Percentiles rank a stretch among this genome's conserved stretches.
Conservation (phyloP, 2,113 vertebrate genomes). For the Salvelinus sp. region DNA sequence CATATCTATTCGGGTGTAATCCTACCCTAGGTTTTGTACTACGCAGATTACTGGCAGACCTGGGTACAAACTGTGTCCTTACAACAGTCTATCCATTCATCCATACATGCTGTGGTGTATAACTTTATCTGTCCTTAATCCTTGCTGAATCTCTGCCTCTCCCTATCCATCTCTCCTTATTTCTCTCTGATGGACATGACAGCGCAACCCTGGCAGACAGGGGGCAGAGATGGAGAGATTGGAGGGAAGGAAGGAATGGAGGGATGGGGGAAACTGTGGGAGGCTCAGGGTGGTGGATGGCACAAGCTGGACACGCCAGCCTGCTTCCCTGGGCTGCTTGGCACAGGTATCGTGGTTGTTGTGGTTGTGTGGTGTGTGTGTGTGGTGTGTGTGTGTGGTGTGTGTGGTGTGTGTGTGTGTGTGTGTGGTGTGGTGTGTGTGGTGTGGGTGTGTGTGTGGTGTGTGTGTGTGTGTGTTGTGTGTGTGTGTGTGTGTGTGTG, state of each 20-base stretch:
- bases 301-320: conserved; percentile 60
- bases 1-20: no score
- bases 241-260: conserved; percentile 28
- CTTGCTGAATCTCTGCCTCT: not conserved
- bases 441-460: no score
- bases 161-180: not conserved
- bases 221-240: conserved; percentile 15
- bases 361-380: no score
- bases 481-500: no score
- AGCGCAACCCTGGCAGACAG: conserved; percentile 2
- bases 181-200: not conserved
- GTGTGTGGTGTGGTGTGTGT: not conserved
- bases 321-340: conserved; percentile 31
- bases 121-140: not conserved
- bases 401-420: not conserved
- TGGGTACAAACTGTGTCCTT: not conserved
- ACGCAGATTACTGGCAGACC: not conserved
- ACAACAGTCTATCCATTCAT: not conserved
- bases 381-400: no score
- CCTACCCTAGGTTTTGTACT: no score
- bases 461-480: no score
- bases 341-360: conserved; percentile 1
- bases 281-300: conserved; percentile 57
- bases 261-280: conserved; percentile 37
- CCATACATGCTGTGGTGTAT: not conserved